These are phyloP conservation scores for Sebastes reedi DNA, from an alignment of 2,797 vertebrate species.

Conservation along the genomic window DNA sequence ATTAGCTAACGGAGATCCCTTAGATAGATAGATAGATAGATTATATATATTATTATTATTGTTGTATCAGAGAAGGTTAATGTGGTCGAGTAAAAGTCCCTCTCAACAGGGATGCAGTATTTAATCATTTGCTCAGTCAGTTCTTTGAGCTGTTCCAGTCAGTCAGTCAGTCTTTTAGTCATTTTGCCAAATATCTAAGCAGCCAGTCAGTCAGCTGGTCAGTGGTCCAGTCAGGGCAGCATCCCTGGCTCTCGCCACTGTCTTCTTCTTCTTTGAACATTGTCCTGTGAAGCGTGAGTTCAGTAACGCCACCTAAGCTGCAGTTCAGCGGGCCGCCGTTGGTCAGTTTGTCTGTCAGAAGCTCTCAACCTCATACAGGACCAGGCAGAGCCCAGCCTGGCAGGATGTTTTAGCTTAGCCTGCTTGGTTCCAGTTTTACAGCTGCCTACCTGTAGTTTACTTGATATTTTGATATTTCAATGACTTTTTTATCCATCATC, in stretches of 20 bases:
- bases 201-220: background rate
- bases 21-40: too few relatives aligned
- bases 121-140: background rate
- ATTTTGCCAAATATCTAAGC: too few relatives aligned
- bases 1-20: too few relatives aligned
- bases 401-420: background rate
- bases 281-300: background rate
- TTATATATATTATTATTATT: too few relatives aligned
- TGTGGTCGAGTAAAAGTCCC: too few relatives aligned
- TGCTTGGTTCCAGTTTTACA: background rate
- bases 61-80: too few relatives aligned
- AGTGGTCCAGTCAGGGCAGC: background rate
- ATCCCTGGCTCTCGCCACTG: background rate
- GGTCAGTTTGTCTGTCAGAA: slow-evolving; percentile 2
- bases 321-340: background rate
- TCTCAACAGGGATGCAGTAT: background rate
- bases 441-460: background rate
- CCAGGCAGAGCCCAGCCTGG: background rate
- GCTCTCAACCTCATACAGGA: background rate
- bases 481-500: background rate
- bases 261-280: background rate
- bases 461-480: background rate
- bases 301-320: background rate
- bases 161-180: background rate
- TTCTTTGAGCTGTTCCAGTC: background rate